A percentile compares a stretch with the other conserved stretches of the same genome.
Conservation (phyloP, 2,797 vertebrate species). For the Hirundo rustica region DNA sequence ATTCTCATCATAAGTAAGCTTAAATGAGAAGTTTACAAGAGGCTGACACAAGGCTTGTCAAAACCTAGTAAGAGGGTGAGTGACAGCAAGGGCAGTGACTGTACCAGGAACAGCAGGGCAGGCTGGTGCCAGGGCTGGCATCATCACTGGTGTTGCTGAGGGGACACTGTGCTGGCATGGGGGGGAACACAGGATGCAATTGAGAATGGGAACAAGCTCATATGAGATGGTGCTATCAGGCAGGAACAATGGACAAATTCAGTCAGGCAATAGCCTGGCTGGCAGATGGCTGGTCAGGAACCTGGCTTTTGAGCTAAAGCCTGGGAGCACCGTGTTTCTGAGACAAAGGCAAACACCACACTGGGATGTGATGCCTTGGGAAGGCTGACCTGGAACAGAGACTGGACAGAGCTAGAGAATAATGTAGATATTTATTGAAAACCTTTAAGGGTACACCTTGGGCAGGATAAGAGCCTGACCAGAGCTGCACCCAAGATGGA, state of each 20-base stretch:
- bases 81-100: rapidly evolving
- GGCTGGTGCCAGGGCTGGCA: not conserved
- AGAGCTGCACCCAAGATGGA: not conserved
- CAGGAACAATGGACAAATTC: not conserved
- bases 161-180: rapidly evolving
- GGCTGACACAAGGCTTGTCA: not conserved
- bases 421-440: not conserved
- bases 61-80: not conserved
- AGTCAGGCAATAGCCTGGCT: not conserved
- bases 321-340: rapidly evolving
- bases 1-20: not conserved
- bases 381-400: not conserved
- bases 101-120: not conserved
- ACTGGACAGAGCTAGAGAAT: not conserved
- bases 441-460: not conserved
- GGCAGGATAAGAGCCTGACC: not conserved
- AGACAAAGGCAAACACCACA: not conserved
- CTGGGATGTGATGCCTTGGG: not conserved
- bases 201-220: not conserved
- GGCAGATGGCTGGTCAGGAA: not conserved
- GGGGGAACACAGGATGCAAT: not conserved
- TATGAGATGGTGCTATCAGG: not conserved
- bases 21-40: not conserved
- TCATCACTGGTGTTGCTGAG: rapidly evolving
- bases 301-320: not conserved